These are phyloP conservation scores for Lucifuga dentata DNA, from an alignment of 2,113 vertebrate species.

Conservation along the genomic window DNA sequence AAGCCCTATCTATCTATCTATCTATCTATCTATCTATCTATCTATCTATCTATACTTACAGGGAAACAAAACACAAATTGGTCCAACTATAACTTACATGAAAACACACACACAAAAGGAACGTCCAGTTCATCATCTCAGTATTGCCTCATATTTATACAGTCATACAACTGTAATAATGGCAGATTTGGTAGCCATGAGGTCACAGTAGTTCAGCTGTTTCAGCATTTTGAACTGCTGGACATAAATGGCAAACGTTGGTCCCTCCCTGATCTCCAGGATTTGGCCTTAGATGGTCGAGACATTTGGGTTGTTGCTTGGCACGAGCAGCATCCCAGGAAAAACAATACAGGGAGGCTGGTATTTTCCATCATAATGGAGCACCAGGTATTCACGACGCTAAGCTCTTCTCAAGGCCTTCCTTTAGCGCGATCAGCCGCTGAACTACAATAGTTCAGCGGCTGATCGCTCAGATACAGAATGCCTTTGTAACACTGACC, in stretches of 20 bases:
- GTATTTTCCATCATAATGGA: slow-evolving; percentile 7
- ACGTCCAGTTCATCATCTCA: background rate
- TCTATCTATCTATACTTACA: too few relatives aligned
- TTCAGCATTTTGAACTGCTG: background rate
- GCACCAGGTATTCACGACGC: background rate
- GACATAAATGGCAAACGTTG: background rate
- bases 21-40: too few relatives aligned
- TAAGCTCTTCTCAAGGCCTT: slow-evolving; percentile 33
- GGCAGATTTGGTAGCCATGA: background rate
- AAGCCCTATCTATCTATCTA: too few relatives aligned
- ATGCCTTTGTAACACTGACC: slow-evolving; percentile 70
- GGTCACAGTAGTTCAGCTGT: background rate
- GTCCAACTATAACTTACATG: too few relatives aligned
- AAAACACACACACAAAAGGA: background rate
- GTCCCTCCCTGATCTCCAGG: slow-evolving; percentile 4
- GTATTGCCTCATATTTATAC: background rate
- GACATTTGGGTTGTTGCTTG: background rate
- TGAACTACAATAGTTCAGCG: slow-evolving; percentile 20
- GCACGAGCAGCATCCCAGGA: background rate
- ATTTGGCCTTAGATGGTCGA: background rate
- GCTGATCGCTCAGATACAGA: slow-evolving; percentile 27
- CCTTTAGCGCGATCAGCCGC: slow-evolving; percentile 25
- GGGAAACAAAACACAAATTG: too few relatives aligned
- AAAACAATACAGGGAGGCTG: background rate
- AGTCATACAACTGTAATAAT: slow-evolving; percentile 5